These are phyloP conservation scores for Neodiprion fabricii DNA, from an alignment of 1,140 invertebrate species.

Conservation along the genomic window DNA sequence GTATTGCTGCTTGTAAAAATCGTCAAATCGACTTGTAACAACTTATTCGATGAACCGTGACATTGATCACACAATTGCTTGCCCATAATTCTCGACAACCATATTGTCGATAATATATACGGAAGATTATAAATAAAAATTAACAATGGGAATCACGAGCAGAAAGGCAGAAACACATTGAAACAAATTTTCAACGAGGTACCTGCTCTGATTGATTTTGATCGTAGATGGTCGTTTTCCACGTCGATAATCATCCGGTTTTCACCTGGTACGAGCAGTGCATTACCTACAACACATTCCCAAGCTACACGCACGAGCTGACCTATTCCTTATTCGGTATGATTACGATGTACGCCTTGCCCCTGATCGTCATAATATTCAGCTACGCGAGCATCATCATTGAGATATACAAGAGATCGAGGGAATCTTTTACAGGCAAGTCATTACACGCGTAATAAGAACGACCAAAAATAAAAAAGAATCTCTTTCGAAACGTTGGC, in stretches of 20 bases:
- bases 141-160: too few species aligned
- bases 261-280: constrained; percentile 82
- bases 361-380: constrained; percentile 83
- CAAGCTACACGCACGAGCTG: constrained; percentile 71
- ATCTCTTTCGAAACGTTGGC: neutral
- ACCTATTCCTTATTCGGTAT: constrained; percentile 80
- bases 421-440: constrained; percentile 64
- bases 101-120: too few species aligned
- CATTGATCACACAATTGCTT: too few species aligned
- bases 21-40: too few species aligned
- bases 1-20: too few species aligned
- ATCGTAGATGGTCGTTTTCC: constrained; percentile 78
- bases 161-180: too few species aligned
- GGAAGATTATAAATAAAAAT: too few species aligned
- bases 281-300: constrained; percentile 77
- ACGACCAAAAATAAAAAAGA: constrained; percentile 44
- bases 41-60: too few species aligned
- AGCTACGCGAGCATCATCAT: constrained; percentile 85
- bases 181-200: too few species aligned
- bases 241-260: constrained; percentile 78
- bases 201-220: constrained; percentile 1
- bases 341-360: constrained; percentile 85
- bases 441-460: constrained; percentile 28
- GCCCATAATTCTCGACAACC: too few species aligned
- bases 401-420: constrained; percentile 74